Conservation (phyloP, 92 coral and sea anemone species). For the Phenganax marumi region DNA sequence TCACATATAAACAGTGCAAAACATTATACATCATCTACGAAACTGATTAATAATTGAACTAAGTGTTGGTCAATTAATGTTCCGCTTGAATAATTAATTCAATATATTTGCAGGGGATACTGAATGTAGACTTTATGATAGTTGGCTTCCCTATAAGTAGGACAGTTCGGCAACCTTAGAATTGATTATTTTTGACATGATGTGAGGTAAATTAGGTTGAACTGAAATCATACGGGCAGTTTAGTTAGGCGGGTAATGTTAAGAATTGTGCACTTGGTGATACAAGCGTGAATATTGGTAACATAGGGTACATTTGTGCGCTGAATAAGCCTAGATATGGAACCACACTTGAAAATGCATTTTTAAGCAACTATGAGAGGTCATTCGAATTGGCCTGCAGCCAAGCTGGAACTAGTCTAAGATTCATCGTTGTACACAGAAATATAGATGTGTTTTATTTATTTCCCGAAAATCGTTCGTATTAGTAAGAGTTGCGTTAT, state of each 20-base stretch:
- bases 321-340: neutral
- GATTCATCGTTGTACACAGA: conserved; percentile 1
- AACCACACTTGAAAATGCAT: conserved; percentile 12
- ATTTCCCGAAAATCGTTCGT: neutral
- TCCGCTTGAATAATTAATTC: too few species aligned
- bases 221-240: too few species aligned
- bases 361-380: neutral
- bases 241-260: conserved; percentile 2
- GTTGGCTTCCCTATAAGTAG: too few species aligned
- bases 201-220: too few species aligned
- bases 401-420: neutral
- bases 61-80: too few species aligned
- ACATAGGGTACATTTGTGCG: neutral
- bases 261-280: conserved; percentile 6
- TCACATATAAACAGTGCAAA: too few species aligned
- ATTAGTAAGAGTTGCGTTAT: neutral
- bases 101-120: too few species aligned
- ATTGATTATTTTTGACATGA: too few species aligned
- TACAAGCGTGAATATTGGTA: neutral
- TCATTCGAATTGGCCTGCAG: conserved; percentile 1
- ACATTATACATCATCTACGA: too few species aligned
- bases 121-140: too few species aligned
- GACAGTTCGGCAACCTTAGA: too few species aligned
- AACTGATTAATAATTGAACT: too few species aligned
- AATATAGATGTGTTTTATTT: neutral